Conservation (phyloP, 1,140 invertebrate species). For the Bombus waltoni region DNA sequence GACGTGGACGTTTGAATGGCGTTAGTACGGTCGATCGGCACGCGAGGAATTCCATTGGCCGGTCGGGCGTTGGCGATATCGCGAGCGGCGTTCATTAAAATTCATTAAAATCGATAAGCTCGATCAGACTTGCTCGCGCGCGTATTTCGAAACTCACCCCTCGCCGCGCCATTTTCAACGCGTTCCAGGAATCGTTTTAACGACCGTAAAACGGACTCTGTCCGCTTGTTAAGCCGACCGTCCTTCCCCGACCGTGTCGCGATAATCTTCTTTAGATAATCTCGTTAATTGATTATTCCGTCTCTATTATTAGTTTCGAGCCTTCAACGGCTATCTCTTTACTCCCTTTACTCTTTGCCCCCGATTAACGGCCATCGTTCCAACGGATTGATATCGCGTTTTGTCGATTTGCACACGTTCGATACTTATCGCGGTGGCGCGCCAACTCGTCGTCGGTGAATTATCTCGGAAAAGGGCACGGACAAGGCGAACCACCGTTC, state of each 20-base stretch:
- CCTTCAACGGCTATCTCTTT: not conserved
- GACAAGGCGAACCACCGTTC: too few relatives aligned
- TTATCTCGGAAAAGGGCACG: too few relatives aligned
- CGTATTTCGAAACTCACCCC: conserved; percentile 28
- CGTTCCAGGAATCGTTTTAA: conserved; percentile 24
- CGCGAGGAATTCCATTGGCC: conserved; percentile 19
- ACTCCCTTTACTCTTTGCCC: too few relatives aligned
- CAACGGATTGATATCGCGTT: not conserved
- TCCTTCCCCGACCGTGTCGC: not conserved
- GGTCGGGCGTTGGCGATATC: not conserved
- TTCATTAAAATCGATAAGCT: conserved; percentile 49
- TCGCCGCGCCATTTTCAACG: conserved; percentile 6
- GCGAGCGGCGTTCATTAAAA: conserved; percentile 35
- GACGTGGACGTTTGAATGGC: conserved; percentile 2
- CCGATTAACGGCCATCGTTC: not conserved
- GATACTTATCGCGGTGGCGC: not conserved
- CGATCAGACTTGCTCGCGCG: conserved; percentile 29
- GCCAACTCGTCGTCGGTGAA: too few relatives aligned
- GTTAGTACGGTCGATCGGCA: not conserved
- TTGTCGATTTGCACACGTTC: not conserved
- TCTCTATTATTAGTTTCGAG: not conserved
- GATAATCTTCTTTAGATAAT: not conserved
- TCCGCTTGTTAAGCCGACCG: not conserved
- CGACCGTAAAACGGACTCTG: not conserved
- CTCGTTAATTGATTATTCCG: not conserved